These are phyloP conservation scores for Campylorhamphus procurvoides DNA, from an alignment of 2,113 vertebrate genomes.

Conservation along the genomic window DNA sequence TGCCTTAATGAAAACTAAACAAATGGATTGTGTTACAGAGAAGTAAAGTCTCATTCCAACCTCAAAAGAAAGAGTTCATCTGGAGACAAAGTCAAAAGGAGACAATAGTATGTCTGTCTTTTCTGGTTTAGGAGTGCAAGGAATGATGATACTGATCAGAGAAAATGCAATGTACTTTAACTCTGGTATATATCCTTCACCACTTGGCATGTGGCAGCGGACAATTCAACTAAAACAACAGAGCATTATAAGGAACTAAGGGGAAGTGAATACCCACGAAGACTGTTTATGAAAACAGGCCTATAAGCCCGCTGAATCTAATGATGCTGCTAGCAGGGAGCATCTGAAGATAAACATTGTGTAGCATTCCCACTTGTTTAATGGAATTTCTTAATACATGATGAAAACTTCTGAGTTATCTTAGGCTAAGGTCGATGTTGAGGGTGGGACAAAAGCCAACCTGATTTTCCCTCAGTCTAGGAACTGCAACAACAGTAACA, in stretches of 20 bases:
- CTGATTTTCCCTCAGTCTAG: not conserved
- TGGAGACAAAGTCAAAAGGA: not conserved
- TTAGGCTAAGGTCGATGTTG: not conserved
- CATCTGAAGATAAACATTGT: not conserved
- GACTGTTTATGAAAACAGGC: not conserved
- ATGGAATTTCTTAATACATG: not conserved
- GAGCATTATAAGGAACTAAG: not conserved
- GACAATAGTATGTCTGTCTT: not conserved
- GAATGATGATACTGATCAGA: not conserved
- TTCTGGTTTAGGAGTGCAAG: not conserved
- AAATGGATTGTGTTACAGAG: not conserved
- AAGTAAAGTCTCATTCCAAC: not conserved
- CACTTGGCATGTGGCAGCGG: not conserved
- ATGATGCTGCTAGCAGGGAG: not conserved
- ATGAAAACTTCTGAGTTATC: not conserved
- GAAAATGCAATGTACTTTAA: not conserved
- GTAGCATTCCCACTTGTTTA: not conserved
- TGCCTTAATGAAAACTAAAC: constrained; percentile 32
- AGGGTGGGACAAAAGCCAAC: not conserved
- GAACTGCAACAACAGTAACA: not conserved
- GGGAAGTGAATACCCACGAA: not conserved
- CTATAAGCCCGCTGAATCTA: not conserved
- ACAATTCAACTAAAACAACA: not conserved
- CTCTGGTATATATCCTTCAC: not conserved
- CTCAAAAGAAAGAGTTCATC: not conserved